These are phyloP conservation scores for Pachycephala philippinensis DNA, from an alignment of 2,113 vertebrate genomes.

Conservation along the genomic window DNA sequence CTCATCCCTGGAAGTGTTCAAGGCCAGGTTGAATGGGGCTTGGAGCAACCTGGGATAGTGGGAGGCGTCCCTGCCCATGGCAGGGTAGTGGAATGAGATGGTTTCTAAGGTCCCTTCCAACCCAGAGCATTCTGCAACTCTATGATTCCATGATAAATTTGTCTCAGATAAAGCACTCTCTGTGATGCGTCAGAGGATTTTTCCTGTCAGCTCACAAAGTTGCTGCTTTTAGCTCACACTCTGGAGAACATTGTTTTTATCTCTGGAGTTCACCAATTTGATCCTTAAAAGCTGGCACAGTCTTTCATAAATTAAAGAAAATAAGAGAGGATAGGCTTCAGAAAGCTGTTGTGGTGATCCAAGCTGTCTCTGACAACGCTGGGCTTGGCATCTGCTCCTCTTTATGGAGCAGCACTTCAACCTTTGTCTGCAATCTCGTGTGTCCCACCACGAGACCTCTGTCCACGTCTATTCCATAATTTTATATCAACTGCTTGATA, in stretches of 20 bases:
- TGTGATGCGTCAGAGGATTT: neutral
- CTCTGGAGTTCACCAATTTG: neutral
- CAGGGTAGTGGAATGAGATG: neutral
- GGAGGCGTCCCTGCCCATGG: neutral
- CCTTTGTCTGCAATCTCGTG: neutral
- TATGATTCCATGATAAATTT: neutral
- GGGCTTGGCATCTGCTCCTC: neutral
- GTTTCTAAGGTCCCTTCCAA: neutral
- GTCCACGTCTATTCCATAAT: neutral
- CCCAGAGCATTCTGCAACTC: neutral
- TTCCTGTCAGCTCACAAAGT: neutral
- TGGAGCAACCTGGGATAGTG: neutral
- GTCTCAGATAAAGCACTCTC: neutral
- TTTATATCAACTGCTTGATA: neutral
- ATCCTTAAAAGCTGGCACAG: neutral
- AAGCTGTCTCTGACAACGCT: neutral
- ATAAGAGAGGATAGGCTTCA: neutral
- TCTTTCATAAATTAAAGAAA: neutral
- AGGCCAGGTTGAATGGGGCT: rapidly evolving
- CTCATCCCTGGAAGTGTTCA: neutral
- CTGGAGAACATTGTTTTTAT: neutral
- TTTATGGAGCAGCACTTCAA: neutral
- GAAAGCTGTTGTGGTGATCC: neutral
- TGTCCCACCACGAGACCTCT: rapidly evolving
- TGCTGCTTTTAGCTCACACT: neutral